These are phyloP conservation scores for Isurus oxyrinchus DNA, from an alignment of 2,113 vertebrate species.

Conservation along the genomic window DNA sequence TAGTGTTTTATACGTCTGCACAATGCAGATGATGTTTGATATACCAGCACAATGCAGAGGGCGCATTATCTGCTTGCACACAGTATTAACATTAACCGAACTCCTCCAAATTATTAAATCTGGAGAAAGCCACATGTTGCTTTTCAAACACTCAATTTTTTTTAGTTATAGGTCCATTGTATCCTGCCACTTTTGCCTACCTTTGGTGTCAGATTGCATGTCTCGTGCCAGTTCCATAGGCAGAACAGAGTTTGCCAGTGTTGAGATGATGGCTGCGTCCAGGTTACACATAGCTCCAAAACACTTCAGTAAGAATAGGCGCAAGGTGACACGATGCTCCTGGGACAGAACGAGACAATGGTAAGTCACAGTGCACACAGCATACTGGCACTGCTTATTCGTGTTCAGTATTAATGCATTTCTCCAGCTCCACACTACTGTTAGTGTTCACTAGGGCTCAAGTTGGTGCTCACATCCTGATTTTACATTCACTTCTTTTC, in stretches of 20 bases:
- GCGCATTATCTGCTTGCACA: neutral
- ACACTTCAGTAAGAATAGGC: slow-evolving; percentile 87
- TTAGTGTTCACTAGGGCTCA: neutral
- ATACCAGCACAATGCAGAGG: neutral
- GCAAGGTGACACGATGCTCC: slow-evolving; percentile 80
- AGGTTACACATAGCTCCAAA: slow-evolving; percentile 96
- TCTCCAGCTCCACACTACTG: neutral
- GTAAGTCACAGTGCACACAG: neutral
- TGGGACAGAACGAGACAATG: slow-evolving; percentile 44
- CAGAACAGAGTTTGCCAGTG: slow-evolving; percentile 85
- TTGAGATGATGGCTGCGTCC: slow-evolving; percentile 82
- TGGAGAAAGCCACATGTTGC: neutral
- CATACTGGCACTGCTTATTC: neutral
- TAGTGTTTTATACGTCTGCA: neutral
- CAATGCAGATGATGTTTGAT: neutral
- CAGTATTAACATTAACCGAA: neutral
- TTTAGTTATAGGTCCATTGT: neutral
- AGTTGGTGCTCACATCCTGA: neutral
- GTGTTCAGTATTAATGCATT: neutral
- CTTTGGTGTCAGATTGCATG: slow-evolving; percentile 85
- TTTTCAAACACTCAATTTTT: neutral
- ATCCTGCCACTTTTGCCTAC: slow-evolving; percentile 49
- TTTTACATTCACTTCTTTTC: neutral
- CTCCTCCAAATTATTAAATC: neutral
- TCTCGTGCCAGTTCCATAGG: slow-evolving; percentile 94